Conservation (phyloP, 2,888 invertebrate species). For the Seira ritae region DNA sequence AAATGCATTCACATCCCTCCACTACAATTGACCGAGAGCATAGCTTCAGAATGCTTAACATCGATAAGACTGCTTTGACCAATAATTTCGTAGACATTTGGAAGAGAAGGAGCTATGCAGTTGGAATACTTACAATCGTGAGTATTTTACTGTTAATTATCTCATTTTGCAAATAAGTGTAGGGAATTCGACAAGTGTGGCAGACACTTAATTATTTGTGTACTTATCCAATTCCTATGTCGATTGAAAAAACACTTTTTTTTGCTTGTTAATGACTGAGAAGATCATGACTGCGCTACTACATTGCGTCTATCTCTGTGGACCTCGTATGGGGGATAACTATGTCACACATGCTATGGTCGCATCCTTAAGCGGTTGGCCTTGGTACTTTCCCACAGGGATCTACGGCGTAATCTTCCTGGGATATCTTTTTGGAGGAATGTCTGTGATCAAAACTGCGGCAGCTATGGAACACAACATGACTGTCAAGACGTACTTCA, state of each 20-base stretch:
- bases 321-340: conserved; percentile 22
- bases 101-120: conserved; percentile 3
- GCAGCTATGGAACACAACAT: not conserved
- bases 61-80: not conserved
- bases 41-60: not conserved
- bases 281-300: conserved; percentile 12
- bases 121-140: conserved; percentile 11
- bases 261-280: no score
- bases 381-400: not conserved
- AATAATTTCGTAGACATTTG: conserved; percentile 18
- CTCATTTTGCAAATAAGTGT: no score
- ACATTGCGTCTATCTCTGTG: not conserved
- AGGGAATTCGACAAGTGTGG: no score
- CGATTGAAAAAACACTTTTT: no score
- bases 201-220: no score
- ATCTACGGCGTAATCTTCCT: conserved; percentile 8
- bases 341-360: conserved; percentile 17
- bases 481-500: conserved; percentile 17
- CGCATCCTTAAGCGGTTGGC: not conserved
- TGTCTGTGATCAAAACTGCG: conserved; percentile 18
- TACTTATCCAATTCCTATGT: no score
- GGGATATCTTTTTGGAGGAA: conserved; percentile 10
- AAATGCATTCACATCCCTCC: not conserved
- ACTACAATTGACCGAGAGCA: not conserved
- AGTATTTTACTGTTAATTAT: no score